Evolutionary conservation across 2,797 vertebrate species (phyloP).

Genomic region (Lutjanus argentimaculatus): DNA sequence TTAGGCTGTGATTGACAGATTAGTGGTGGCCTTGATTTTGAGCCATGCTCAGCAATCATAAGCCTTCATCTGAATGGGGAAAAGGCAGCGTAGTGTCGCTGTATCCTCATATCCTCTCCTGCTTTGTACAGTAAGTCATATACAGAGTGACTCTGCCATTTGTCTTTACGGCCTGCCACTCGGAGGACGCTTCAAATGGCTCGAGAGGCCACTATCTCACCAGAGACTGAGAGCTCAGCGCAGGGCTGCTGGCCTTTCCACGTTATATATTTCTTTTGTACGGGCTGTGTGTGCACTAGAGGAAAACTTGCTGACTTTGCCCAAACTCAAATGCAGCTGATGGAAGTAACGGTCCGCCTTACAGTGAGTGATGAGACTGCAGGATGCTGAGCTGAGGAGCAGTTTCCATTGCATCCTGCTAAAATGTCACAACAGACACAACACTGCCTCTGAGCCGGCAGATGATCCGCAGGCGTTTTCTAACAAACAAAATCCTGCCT

Average conservation of each 20-base stretch:
- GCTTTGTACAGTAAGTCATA: constrained; percentile 40
- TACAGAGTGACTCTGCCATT: constrained; percentile 58
- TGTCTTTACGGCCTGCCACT: constrained; percentile 70
- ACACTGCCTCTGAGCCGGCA: constrained; percentile 41
- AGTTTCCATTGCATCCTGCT: constrained; percentile 70
- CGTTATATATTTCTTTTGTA: constrained; percentile 79
- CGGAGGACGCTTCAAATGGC: constrained; percentile 65
- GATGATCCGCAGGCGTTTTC: constrained; percentile 10
- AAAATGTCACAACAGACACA: constrained; percentile 73
- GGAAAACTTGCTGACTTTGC: constrained; percentile 87
- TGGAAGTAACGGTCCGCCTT: constrained; percentile 85
- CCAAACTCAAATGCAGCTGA: constrained; percentile 84
- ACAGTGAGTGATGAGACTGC: constrained; percentile 88
- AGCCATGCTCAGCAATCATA: constrained; percentile 60
- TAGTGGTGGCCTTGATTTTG: constrained; percentile 75
- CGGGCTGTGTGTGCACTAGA: constrained; percentile 72
- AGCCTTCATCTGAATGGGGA: constrained; percentile 61
- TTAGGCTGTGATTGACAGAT: constrained; percentile 77
- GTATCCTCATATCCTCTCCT: constrained; percentile 30
- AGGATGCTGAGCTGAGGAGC: constrained; percentile 83
- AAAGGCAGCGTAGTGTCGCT: constrained; percentile 26
- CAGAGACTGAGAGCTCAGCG: constrained; percentile 64
- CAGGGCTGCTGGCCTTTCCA: constrained; percentile 66
- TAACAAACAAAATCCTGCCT: constrained; percentile 20
- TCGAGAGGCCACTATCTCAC: constrained; percentile 71